Conservation (phyloP, 2,797 vertebrate species). For the Sebastes hubbsi region DNA sequence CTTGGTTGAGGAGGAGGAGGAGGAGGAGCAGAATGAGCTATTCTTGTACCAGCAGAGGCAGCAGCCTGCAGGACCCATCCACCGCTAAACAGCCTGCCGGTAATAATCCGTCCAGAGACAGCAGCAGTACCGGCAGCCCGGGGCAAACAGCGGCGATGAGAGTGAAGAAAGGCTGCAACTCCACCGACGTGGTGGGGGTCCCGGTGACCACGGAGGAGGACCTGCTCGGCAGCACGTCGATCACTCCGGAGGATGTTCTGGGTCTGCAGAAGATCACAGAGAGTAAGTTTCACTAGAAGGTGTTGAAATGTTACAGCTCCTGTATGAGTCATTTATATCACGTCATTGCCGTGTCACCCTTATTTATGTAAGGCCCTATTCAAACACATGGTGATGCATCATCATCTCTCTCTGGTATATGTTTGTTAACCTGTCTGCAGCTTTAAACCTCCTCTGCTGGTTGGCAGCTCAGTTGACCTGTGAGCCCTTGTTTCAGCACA, state of each 20-base stretch:
- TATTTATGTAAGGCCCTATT: slow-evolving; percentile 45
- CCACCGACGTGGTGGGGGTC: slow-evolving; percentile 77
- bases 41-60: slow-evolving; percentile 86
- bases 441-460: not conserved
- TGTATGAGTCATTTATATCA: slow-evolving; percentile 46
- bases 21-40: slow-evolving; percentile 86
- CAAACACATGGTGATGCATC: not conserved
- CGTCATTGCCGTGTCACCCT: slow-evolving; percentile 46
- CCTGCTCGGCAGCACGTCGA: slow-evolving; percentile 80
- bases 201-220: slow-evolving; percentile 86
- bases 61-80: slow-evolving; percentile 79
- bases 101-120: slow-evolving; percentile 74
- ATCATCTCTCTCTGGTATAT: not conserved
- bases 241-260: slow-evolving; percentile 93
- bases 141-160: slow-evolving; percentile 84
- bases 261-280: slow-evolving; percentile 95
- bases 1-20: slow-evolving; percentile 69
- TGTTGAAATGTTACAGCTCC: slow-evolving; percentile 12
- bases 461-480: not conserved
- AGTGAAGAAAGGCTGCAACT: slow-evolving; percentile 91
- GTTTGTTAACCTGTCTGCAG: slow-evolving; percentile 7
- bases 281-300: slow-evolving; percentile 84
- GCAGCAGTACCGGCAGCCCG: slow-evolving; percentile 60
- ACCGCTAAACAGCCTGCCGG: slow-evolving; percentile 77
- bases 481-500: slow-evolving; percentile 3